A percentile compares a stretch with the other conserved stretches of the same genome.
These are phyloP conservation scores for Pluvialis apricaria DNA, from an alignment of 2,113 vertebrate genomes.

Conservation along the genomic window DNA sequence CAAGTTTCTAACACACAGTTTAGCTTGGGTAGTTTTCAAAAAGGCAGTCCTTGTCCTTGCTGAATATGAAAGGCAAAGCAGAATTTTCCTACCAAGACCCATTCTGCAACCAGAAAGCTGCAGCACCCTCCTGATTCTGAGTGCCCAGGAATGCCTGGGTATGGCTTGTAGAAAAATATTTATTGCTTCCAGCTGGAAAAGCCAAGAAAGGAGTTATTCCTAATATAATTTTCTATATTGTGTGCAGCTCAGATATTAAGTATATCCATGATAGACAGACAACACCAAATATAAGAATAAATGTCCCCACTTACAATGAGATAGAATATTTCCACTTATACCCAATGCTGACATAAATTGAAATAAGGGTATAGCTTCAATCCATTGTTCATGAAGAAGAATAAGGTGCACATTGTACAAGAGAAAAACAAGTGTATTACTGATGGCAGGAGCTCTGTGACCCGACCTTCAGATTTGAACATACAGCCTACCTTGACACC, in stretches of 20 bases:
- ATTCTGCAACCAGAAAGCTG: background rate
- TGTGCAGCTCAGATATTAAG: background rate
- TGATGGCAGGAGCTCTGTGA: slow-evolving; percentile 37
- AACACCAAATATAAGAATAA: slow-evolving; percentile 1
- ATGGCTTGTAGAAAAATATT: background rate
- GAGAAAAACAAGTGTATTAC: slow-evolving; percentile 33
- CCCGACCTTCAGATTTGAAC: slow-evolving; percentile 36
- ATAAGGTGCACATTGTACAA: background rate
- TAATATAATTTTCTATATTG: background rate
- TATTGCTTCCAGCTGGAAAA: background rate
- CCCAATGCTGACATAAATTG: slow-evolving; percentile 11
- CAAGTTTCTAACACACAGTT: background rate
- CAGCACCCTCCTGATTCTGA: background rate
- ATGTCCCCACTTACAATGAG: background rate
- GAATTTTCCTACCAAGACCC: background rate
- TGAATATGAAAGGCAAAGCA: background rate
- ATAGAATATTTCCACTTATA: background rate
- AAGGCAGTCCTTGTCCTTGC: background rate
- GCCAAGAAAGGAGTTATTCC: background rate
- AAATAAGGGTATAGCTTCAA: slow-evolving; percentile 1
- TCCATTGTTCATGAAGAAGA: slow-evolving; percentile 14
- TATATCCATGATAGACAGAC: background rate
- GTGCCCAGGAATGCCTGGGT: background rate
- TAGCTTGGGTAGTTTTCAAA: background rate
- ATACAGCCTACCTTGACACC: slow-evolving; percentile 55